Percentiles rank a stretch among this genome's conserved stretches.
These are phyloP conservation scores for Indicator maculatus DNA, from an alignment of 2,113 vertebrate species.

Conservation along the genomic window DNA sequence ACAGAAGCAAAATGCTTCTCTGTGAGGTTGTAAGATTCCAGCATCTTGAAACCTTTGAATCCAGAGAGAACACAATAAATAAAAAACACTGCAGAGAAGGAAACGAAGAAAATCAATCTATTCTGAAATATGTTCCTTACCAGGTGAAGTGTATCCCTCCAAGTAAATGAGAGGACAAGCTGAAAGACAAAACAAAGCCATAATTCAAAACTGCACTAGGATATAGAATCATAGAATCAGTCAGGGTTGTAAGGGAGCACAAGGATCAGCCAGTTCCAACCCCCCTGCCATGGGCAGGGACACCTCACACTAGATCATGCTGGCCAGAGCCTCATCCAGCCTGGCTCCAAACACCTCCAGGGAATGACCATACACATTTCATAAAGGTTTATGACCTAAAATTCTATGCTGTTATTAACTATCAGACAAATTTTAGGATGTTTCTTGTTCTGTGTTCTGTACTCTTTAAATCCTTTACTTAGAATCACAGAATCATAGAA, in stretches of 20 bases:
- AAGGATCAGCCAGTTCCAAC: no score
- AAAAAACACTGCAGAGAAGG: not conserved
- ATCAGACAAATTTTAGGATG: not conserved
- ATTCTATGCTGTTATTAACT: not conserved
- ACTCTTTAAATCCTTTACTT: not conserved
- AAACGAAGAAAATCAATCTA: not conserved
- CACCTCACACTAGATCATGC: no score
- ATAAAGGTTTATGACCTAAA: not conserved
- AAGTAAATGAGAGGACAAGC: constrained; percentile 95
- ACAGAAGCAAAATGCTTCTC: constrained; percentile 89
- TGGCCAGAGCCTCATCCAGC: no score
- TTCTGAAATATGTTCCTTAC: constrained; percentile 71
- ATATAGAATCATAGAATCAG: not conserved
- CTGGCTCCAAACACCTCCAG: no score
- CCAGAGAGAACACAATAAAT: not conserved
- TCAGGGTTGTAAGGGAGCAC: no score
- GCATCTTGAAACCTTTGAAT: constrained; percentile 92
- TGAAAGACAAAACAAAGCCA: constrained; percentile 65
- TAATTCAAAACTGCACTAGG: not conserved
- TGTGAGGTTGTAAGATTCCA: constrained; percentile 95
- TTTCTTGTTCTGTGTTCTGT: not conserved
- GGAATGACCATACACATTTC: not conserved
- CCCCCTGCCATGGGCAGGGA: no score
- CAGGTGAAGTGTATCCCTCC: constrained; percentile 96
- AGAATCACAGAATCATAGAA: no score